A percentile compares a stretch with the other conserved stretches of the same genome.
Evolutionary conservation across 2,113 vertebrate species (phyloP).

Genomic region (Notiomystis cincta): DNA sequence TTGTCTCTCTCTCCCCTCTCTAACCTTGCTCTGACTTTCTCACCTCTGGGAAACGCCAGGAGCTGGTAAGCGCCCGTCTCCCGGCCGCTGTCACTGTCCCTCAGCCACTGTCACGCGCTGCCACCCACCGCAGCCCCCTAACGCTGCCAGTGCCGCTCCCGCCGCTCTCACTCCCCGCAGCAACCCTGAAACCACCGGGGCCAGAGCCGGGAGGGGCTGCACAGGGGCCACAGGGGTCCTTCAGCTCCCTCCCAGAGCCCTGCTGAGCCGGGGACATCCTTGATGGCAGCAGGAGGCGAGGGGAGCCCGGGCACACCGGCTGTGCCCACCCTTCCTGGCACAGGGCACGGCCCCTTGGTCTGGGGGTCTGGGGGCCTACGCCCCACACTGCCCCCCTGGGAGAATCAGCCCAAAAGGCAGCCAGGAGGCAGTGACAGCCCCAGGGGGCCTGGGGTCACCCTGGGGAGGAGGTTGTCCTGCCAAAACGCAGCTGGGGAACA

Average conservation of each 20-base stretch:
- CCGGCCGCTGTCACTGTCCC: neutral
- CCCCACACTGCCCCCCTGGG: neutral
- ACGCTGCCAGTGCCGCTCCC: neutral
- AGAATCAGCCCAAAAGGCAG: neutral
- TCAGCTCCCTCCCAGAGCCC: neutral
- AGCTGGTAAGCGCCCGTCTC: conserved; percentile 28
- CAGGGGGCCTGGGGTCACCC: neutral
- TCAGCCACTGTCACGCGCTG: neutral
- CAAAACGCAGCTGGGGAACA: neutral
- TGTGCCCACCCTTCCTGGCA: neutral
- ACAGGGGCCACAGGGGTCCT: rapidly evolving
- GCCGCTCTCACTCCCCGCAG: neutral
- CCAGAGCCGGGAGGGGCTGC: neutral
- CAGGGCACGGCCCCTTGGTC: neutral
- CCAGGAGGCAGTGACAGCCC: neutral
- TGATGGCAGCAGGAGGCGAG: neutral
- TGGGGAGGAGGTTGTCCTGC: neutral
- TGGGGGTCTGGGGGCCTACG: neutral
- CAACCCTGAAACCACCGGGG: neutral
- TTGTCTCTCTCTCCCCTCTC: conserved; percentile 28
- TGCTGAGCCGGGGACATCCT: neutral
- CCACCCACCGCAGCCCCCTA: neutral
- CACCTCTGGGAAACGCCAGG: conserved; percentile 40
- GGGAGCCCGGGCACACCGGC: neutral
- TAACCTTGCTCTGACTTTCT: conserved; percentile 48